Evolutionary conservation across 2,113 vertebrate species (phyloP), one percentile per base, ranked within the genome.

Genomic region (Thamnaconus septentrionalis): DNA sequence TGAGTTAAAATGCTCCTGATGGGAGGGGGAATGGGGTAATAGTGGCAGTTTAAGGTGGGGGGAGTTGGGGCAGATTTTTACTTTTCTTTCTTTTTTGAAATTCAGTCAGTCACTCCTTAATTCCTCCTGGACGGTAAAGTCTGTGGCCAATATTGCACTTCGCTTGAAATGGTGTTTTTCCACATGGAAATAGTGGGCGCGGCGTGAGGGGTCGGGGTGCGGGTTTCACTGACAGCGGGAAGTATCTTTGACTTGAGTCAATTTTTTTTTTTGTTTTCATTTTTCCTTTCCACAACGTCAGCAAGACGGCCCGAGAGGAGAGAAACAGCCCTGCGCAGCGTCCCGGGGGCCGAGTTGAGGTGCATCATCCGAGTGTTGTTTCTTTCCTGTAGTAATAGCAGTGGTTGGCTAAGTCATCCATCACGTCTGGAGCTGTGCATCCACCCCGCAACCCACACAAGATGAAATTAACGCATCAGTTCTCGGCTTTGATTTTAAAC

Each of bases 141-240:
- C 89, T 90, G 86, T 84, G 88, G 89, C 85, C 78, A 80, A 87
- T 92, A 92, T 91, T 92, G 91, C 91, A 92, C 90, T 69, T 92
- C 80, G 71, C 75, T 79, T 89, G 78, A 89, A 85, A 86, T 78
- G 76, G 71, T 80, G 66, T 66, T 75, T 84, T 85, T 75, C 76
- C 64, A 57, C 67, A 64, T 63, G 66, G 71, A 79, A 68, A 40
- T 31, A 54, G 56, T 18, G 57, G 11, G 5, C 43, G 41, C 41
- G n/a, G 8, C 3, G 5, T 46, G 8, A 18, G 48, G 12, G 44
- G 18, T 42, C 10, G 58, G 6, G 40, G 8, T 5, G 10, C 4
- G 39, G 61, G 75, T 59, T 53, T 59, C 62, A 53, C 43, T 63
- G n/a, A 66, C 3, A 8, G 57, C 50, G 66, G 62, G 69, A 72